These are phyloP conservation scores for Nineta flava DNA, from an alignment of 2,888 invertebrate genomes.

Conservation along the genomic window DNA sequence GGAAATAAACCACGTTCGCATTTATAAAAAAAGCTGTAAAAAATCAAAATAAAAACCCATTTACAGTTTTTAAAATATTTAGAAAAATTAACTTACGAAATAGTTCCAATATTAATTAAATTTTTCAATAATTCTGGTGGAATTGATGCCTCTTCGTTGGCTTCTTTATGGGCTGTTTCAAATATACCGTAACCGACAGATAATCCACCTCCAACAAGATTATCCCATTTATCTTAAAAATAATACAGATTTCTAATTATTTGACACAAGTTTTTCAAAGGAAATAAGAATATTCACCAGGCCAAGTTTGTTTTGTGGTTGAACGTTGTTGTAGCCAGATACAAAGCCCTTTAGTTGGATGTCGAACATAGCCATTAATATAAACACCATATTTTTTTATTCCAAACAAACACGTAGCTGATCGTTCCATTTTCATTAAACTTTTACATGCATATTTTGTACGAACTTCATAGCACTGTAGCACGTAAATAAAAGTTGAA, in stretches of 20 bases:
- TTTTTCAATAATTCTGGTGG: slow-evolving; percentile 61
- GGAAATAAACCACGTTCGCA: slow-evolving; percentile 87
- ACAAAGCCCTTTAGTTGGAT: slow-evolving; percentile 70
- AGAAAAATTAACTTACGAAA: slow-evolving; percentile 42
- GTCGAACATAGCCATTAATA: slow-evolving; percentile 81
- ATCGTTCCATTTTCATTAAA: slow-evolving; percentile 70
- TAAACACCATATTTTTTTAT: slow-evolving; percentile 89
- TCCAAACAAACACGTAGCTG: slow-evolving; percentile 86
- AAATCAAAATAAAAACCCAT: slow-evolving; percentile 10
- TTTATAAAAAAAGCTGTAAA: slow-evolving; percentile 70
- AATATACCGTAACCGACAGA: slow-evolving; percentile 76
- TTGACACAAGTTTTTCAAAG: neutral
- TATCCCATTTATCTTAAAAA: slow-evolving; percentile 66
- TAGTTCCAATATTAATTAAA: slow-evolving; percentile 61
- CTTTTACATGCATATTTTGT: slow-evolving; percentile 48
- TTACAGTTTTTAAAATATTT: neutral
- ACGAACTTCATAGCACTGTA: slow-evolving; percentile 77
- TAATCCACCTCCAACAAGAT: slow-evolving; percentile 88
- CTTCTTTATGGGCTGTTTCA: slow-evolving; percentile 86
- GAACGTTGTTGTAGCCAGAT: slow-evolving; percentile 89
- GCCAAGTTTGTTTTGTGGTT: slow-evolving; percentile 87
- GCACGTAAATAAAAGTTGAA: slow-evolving; percentile 11
- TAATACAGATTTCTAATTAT: neutral
- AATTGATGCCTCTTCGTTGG: slow-evolving; percentile 86
- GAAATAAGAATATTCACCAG: slow-evolving; percentile 36